Percentiles rank a stretch among this genome's conserved stretches.
phyloP scores from a whole-genome alignment of 2,797 vertebrate species.

The Mus minutoides region DNA sequence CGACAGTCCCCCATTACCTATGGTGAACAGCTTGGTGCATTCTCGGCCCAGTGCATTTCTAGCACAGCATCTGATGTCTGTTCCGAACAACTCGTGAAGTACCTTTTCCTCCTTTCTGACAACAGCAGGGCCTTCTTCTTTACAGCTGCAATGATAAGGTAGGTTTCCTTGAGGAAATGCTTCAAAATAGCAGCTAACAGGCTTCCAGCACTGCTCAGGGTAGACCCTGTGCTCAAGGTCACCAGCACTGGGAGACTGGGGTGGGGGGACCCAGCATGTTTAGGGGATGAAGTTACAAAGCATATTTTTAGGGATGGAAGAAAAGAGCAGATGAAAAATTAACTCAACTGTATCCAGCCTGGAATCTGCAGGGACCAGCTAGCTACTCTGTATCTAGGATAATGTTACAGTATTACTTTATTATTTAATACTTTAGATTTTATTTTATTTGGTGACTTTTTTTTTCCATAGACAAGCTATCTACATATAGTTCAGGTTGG shows the following conservation, averaged over 20 bases:
- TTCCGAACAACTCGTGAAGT: slow-evolving; percentile 77
- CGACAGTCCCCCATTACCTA: slow-evolving; percentile 87
- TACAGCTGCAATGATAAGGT: slow-evolving; percentile 86
- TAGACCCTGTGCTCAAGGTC: not conserved
- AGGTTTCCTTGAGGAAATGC: slow-evolving; percentile 65
- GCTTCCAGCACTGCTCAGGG: not conserved
- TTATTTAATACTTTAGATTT: not conserved
- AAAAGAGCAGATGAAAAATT: slow-evolving; percentile 23
- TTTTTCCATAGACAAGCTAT: not conserved
- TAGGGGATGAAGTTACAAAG: slow-evolving; percentile 58
- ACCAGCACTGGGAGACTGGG: too few species aligned
- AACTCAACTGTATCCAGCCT: not conserved
- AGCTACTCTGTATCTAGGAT: not conserved
- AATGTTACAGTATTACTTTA: not conserved
- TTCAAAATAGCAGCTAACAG: not conserved
- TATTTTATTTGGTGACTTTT: not conserved
- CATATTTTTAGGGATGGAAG: slow-evolving; percentile 66
- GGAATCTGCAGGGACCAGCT: not conserved
- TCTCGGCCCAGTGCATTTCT: slow-evolving; percentile 90
- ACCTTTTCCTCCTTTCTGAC: slow-evolving; percentile 65
- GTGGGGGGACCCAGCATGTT: not conserved
- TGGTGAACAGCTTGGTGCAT: slow-evolving; percentile 91
- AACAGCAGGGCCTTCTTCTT: slow-evolving; percentile 70
- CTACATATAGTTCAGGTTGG: not conserved
- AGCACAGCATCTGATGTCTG: slow-evolving; percentile 92